phyloP scores from a whole-genome alignment of 2,797 vertebrate genomes.

The Podargus strigoides region DNA sequence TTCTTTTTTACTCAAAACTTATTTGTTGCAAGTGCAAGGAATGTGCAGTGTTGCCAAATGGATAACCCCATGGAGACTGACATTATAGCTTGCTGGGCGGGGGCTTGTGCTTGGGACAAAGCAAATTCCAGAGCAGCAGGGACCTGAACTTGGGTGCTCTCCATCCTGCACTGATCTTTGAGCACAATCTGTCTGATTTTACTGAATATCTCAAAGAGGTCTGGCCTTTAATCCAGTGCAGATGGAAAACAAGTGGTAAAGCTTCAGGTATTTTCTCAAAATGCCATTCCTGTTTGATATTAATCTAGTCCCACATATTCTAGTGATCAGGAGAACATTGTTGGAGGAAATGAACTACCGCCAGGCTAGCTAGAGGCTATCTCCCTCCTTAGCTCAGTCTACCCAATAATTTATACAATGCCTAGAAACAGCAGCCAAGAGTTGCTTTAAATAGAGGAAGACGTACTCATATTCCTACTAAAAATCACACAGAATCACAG shows the following conservation, averaged over 20 bases:
- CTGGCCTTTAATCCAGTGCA: background rate
- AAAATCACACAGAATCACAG: too few relatives aligned
- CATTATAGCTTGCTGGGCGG: background rate
- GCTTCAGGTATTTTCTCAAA: background rate
- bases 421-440: background rate
- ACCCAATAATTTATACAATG: background rate
- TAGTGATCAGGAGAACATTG: background rate
- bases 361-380: background rate
- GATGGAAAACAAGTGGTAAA: background rate
- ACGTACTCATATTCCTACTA: background rate
- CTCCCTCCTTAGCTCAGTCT: background rate
- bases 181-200: background rate
- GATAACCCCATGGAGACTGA: background rate
- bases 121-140: slow-evolving; percentile 16
- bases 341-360: background rate
- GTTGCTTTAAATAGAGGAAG: background rate
- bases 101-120: background rate
- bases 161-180: background rate
- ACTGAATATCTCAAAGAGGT: background rate
- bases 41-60: background rate
- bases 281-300: background rate
- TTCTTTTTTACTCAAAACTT: background rate
- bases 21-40: background rate
- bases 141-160: background rate
- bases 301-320: background rate